Conservation (phyloP, 2,113 vertebrate genomes). For the Peromyscus californicus region DNA sequence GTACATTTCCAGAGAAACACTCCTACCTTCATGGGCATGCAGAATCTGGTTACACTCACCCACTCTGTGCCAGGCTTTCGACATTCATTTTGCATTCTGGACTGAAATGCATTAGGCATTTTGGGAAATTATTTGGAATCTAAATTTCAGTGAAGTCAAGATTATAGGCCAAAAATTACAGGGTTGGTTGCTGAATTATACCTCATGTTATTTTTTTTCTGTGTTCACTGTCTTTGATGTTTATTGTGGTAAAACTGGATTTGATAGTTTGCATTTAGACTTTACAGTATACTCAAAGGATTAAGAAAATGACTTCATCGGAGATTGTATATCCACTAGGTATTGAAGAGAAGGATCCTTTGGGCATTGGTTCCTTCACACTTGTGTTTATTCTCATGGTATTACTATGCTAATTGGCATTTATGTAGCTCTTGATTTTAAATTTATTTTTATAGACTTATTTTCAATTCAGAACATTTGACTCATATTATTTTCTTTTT, state of each 20-base stretch:
- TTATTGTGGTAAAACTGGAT: constrained; percentile 45
- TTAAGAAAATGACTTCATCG: constrained; percentile 60
- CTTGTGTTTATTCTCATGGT: constrained; percentile 46
- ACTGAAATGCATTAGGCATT: constrained; percentile 3
- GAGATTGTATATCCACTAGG: constrained; percentile 45
- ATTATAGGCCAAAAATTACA: background rate
- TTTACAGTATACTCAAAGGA: constrained; percentile 37
- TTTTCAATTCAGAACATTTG: constrained; percentile 61
- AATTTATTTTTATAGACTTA: constrained; percentile 65
- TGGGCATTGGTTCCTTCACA: constrained; percentile 35
- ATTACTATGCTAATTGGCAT: constrained; percentile 57
- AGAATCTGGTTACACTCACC: background rate
- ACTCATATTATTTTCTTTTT: constrained; percentile 54
- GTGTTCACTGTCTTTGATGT: constrained; percentile 21
- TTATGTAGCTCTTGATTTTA: constrained; percentile 61
- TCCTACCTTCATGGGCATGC: background rate
- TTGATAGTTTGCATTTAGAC: constrained; percentile 57
- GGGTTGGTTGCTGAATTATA: background rate
- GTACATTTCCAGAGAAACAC: background rate
- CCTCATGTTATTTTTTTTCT: background rate
- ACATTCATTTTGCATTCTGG: background rate
- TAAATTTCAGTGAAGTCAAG: constrained; percentile 53
- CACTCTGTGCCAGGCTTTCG: background rate
- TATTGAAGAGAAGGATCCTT: constrained; percentile 16
- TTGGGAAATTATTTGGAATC: constrained; percentile 34